Conservation (phyloP, 35 echinoderm and acorn worm genomes). For the Apostichopus japonicus region DNA sequence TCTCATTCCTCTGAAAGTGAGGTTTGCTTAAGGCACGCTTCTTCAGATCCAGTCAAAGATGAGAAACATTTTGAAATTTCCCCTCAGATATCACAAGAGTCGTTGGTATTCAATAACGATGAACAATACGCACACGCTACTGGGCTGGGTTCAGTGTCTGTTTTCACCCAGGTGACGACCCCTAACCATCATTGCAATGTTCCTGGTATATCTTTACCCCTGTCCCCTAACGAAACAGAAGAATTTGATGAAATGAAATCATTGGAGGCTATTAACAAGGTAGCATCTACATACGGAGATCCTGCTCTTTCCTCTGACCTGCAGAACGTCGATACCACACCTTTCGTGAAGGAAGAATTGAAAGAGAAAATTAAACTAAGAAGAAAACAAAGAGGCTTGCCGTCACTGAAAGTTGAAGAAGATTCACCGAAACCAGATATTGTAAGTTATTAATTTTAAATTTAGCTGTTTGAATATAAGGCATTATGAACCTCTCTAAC, state of each 20-base stretch:
- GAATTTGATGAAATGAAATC: slow-evolving; percentile 40
- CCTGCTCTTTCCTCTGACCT: slow-evolving; percentile 15
- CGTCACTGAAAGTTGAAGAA: slow-evolving; percentile 20
- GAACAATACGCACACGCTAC: neutral
- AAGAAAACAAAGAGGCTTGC: slow-evolving; percentile 23
- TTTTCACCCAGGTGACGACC: slow-evolving; percentile 18
- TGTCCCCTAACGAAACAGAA: slow-evolving; percentile 55
- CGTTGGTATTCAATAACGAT: slow-evolving; percentile 4
- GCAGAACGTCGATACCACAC: slow-evolving; percentile 32
- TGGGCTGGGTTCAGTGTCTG: neutral
- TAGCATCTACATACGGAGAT: neutral
- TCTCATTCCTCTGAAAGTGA: neutral
- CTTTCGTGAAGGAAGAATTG: slow-evolving; percentile 49
- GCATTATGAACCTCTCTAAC: no score
- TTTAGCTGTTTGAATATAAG: no score
- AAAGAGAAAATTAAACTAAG: slow-evolving; percentile 22
- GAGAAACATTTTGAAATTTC: slow-evolving; percentile 59
- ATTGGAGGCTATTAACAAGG: slow-evolving; percentile 16
- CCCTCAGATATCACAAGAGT: slow-evolving; percentile 34
- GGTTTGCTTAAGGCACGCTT: neutral
- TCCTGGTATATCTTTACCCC: slow-evolving; percentile 13
- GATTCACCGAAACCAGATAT: slow-evolving; percentile 34
- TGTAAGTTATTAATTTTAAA: slow-evolving; percentile 2
- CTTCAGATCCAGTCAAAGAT: slow-evolving; percentile 25
- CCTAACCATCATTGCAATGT: neutral